Conservation (phyloP, 2,888 invertebrate species). For the Chouioia cunea region DNA sequence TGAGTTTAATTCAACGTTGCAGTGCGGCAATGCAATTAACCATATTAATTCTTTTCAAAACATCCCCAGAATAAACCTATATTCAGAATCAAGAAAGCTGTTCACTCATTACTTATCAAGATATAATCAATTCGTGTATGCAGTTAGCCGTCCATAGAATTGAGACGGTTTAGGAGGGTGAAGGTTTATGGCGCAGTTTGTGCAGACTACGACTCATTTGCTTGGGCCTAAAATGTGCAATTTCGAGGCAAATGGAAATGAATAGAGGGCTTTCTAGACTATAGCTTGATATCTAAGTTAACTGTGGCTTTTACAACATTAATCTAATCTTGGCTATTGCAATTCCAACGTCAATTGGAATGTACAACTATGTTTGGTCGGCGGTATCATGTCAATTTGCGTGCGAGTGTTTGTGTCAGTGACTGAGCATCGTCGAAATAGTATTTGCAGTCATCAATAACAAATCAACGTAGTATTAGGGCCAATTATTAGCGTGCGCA, state of each 20-base stretch:
- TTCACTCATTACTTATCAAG: not conserved
- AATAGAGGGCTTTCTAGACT: constrained; percentile 6
- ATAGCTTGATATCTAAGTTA: constrained; percentile 25
- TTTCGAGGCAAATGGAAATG: constrained; percentile 9
- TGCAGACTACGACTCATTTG: not conserved
- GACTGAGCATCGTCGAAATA: too few relatives aligned
- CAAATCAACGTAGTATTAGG: too few relatives aligned
- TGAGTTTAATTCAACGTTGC: too few relatives aligned
- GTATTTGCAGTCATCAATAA: too few relatives aligned
- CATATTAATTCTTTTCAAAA: too few relatives aligned
- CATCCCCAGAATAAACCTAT: too few relatives aligned
- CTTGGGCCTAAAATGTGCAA: constrained; percentile 16
- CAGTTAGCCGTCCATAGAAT: constrained; percentile 18
- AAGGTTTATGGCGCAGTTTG: not conserved
- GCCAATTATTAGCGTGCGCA: too few relatives aligned
- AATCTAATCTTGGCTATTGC: constrained; percentile 14
- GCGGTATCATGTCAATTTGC: too few relatives aligned
- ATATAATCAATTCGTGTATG: constrained; percentile 19
- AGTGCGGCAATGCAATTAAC: too few relatives aligned
- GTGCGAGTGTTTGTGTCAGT: too few relatives aligned
- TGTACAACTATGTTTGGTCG: too few relatives aligned
- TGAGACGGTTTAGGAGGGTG: not conserved
- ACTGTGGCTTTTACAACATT: not conserved
- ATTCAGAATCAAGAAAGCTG: not conserved
- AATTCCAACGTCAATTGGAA: too few relatives aligned